Percentiles rank a stretch among this genome's conserved stretches.
phyloP scores from a whole-genome alignment of 2,888 invertebrate species.

The Trachelus iudaicus region DNA sequence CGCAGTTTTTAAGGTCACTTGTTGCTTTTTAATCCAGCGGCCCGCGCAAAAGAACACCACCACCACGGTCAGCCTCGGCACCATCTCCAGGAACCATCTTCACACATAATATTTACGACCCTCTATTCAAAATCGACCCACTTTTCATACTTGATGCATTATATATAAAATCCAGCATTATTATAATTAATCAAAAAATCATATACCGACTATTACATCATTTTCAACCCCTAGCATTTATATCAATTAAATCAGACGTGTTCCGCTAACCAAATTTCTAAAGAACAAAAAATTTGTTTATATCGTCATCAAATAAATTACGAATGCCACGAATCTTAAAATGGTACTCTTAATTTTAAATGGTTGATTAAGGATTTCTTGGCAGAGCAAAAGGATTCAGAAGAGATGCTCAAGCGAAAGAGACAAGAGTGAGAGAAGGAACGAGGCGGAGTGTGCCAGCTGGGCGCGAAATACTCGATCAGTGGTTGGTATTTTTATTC shows the following conservation, averaged over 20 bases:
- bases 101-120: neutral
- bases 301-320: neutral
- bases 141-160: neutral
- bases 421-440: neutral
- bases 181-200: neutral
- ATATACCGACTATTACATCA: neutral
- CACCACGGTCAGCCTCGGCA: neutral
- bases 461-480: slow-evolving; percentile 54
- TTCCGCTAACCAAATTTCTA: neutral
- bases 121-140: neutral
- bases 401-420: neutral
- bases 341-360: neutral
- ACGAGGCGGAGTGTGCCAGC: slow-evolving; percentile 18
- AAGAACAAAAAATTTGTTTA: neutral
- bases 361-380: neutral
- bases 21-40: slow-evolving; percentile 62
- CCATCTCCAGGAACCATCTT: neutral
- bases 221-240: neutral
- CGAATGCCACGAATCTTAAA: too few species aligned
- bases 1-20: slow-evolving; percentile 63
- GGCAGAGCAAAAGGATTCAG: neutral
- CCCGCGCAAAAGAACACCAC: neutral
- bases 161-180: neutral
- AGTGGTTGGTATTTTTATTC: slow-evolving; percentile 60
- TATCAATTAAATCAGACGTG: neutral